These are phyloP conservation scores for Cyanoramphus novaezelandiae DNA, from an alignment of 2,113 vertebrate species.

Conservation along the genomic window DNA sequence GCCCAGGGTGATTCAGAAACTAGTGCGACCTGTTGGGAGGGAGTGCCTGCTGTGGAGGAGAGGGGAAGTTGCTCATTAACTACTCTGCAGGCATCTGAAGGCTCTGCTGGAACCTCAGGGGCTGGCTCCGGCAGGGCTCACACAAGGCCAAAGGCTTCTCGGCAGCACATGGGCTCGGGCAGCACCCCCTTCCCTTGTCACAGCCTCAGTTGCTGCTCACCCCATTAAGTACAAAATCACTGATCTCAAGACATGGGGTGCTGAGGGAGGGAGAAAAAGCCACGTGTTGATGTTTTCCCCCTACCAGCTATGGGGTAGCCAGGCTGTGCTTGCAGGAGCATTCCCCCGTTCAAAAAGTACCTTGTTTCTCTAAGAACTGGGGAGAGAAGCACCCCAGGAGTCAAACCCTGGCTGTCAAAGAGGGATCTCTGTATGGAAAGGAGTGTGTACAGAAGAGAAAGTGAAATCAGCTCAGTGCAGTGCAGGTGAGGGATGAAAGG, in stretches of 20 bases:
- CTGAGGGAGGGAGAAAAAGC: not conserved
- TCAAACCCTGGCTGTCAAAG: not conserved
- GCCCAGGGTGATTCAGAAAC: conserved; percentile 44
- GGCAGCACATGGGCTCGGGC: fast-evolving
- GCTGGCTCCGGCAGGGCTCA: not conserved
- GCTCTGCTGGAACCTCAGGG: not conserved
- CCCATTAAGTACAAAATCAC: not conserved
- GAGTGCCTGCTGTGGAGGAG: conserved; percentile 21
- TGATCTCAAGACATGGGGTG: not conserved
- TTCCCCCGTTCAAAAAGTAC: not conserved
- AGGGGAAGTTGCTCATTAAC: conserved; percentile 40
- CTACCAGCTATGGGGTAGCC: not conserved
- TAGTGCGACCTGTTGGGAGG: not conserved
- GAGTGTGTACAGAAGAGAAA: not conserved
- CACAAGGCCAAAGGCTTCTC: not conserved
- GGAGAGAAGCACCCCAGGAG: not conserved
- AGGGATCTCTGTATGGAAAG: not conserved
- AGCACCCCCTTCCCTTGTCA: not conserved
- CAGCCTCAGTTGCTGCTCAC: not conserved
- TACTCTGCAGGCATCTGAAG: fast-evolving
- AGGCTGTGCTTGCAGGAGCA: not conserved
- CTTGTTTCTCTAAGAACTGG: not conserved
- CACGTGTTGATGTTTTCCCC: not conserved
- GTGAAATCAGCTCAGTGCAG: not conserved
- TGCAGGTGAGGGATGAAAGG: not conserved